Percentiles rank a stretch among this genome's conserved stretches.
These are phyloP conservation scores for Noctua janthina DNA, from an alignment of 2,888 invertebrate genomes.

Conservation along the genomic window DNA sequence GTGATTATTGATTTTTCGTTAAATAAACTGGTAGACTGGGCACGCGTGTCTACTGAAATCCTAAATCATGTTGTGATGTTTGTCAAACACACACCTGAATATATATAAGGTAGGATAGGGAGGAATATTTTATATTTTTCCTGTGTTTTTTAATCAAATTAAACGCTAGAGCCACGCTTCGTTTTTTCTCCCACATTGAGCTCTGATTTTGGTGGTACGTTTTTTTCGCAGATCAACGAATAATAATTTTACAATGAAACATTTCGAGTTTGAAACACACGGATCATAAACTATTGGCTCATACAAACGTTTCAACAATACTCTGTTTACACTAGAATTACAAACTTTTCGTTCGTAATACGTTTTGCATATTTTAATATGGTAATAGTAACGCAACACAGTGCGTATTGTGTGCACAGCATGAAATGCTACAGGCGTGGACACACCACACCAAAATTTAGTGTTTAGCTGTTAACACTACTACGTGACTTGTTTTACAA, in stretches of 20 bases:
- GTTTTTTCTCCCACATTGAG: slow-evolving; percentile 4
- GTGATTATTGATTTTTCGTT: slow-evolving; percentile 61
- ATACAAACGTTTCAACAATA: slow-evolving; percentile 22
- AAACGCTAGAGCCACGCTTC: slow-evolving; percentile 27
- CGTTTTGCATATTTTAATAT: slow-evolving; percentile 60
- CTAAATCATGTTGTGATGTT: slow-evolving; percentile 57
- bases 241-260: neutral
- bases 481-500: slow-evolving; percentile 52
- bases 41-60: slow-evolving; percentile 54
- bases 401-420: slow-evolving; percentile 60
- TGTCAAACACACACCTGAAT: slow-evolving; percentile 49
- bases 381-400: slow-evolving; percentile 51
- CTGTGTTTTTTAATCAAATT: slow-evolving; percentile 51
- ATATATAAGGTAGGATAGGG: slow-evolving; percentile 32
- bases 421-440: slow-evolving; percentile 49
- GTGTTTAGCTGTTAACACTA: slow-evolving; percentile 52
- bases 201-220: neutral
- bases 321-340: slow-evolving; percentile 49
- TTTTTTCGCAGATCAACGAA: slow-evolving; percentile 11
- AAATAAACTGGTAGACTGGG: slow-evolving; percentile 55
- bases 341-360: slow-evolving; percentile 59
- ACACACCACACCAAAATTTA: slow-evolving; percentile 45
- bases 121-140: slow-evolving; percentile 37
- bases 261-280: slow-evolving; percentile 13
- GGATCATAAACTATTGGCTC: slow-evolving; percentile 22